Evolutionary conservation across 1,140 invertebrate genomes (phyloP).

Genomic region (Diorhabda carinulata): DNA sequence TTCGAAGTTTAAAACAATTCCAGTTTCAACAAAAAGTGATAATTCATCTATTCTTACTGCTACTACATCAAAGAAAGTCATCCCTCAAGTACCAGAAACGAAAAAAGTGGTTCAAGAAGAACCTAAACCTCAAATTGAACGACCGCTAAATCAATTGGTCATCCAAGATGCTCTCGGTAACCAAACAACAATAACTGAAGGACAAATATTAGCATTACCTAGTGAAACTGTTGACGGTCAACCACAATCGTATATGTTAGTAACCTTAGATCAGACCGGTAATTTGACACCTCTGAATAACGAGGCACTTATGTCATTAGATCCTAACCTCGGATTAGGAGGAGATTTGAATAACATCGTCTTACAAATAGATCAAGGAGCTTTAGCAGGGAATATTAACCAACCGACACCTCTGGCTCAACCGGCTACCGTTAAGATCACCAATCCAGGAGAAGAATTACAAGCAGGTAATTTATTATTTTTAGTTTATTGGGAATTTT

Average conservation of each 20-base stretch:
- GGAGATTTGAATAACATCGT: conserved; percentile 45
- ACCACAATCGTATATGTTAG: conserved; percentile 58
- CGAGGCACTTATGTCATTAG: conserved; percentile 53
- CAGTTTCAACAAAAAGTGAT: conserved; percentile 10
- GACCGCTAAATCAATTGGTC: conserved; percentile 43
- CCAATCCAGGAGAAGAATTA: conserved; percentile 7
- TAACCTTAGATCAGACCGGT: conserved; percentile 64
- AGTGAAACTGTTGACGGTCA: conserved; percentile 63
- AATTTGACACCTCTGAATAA: conserved; percentile 67
- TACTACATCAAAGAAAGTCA: conserved; percentile 33
- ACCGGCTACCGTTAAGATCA: conserved; percentile 5
- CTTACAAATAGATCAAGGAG: conserved; percentile 42
- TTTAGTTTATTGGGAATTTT: background rate
- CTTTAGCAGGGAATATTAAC: background rate
- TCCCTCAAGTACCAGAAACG: conserved; percentile 9
- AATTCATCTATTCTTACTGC: conserved; percentile 28
- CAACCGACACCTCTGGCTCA: background rate
- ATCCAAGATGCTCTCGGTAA: conserved; percentile 46
- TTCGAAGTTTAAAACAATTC: conserved; percentile 9
- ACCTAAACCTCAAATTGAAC: conserved; percentile 31
- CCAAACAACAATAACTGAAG: conserved; percentile 50
- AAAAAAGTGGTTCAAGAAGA: background rate
- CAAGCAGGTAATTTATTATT: conserved; percentile 1
- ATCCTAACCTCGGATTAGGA: conserved; percentile 42
- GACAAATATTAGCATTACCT: conserved; percentile 64